Base-by-base conservation (phyloP, 2,113 vertebrate species). In the Nannospalax galili region DNA sequence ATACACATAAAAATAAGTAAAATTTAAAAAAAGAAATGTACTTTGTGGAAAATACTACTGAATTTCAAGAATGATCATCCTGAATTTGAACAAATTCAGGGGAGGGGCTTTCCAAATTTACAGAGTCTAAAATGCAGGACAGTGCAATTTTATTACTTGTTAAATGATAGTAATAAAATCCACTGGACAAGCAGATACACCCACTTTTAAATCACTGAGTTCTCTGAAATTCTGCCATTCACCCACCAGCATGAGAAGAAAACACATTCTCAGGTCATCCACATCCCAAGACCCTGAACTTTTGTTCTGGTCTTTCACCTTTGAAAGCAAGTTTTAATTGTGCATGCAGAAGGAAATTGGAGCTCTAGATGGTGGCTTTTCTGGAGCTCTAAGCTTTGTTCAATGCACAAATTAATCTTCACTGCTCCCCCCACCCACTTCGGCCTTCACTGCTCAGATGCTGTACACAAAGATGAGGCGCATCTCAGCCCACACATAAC, bases 131-230 rank as follows among this genome's bases (percentile, higher is more conserved):
- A 90, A 79, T 94, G 74, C 70, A 65, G 74, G 90, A 86, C n/a
- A 88, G 73, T 95, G 62, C 35, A 81, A 65, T 95, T 95, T 97
- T 93, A 96, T 90, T 91, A 67, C 90, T 92, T 89, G 19, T 5
- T 92, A 82, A 97, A 92, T 92, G 96, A 81, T 72, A 77, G 45
- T 42, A 90, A 84, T 95, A 93, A 97, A 97, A 96, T 65, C 32
- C 85, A 37, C 42, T 45, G 60, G 91, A 79, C 45, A 64, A 91
- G 93, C 72, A 77, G 56, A 88, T 77, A 91, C 58, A n/a, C 58
- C 58, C 84, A 60, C 69, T 89, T 94, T 72, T 45, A 95, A 97
- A 65, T 86, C 87, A 48, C 22, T 2, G 2, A 79, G 19, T n/a
- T 20, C 72, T 75, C 35, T 93, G 75, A 94, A 92, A 79, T 37